These are phyloP conservation scores for Microchrysa polita DNA, from an alignment of 2,888 invertebrate species.

Conservation along the genomic window DNA sequence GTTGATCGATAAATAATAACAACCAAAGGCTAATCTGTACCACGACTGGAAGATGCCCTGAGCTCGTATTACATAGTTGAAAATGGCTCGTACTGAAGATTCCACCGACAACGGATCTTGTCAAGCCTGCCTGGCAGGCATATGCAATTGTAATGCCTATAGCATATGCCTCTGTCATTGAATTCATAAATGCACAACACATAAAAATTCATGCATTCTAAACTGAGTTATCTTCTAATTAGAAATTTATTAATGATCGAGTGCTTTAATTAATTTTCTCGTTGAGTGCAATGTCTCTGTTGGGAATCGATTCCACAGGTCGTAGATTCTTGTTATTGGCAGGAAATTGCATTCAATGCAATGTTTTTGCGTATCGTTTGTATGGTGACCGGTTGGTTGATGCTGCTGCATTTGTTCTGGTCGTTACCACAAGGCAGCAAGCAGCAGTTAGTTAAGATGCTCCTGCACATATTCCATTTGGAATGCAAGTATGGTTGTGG, in stretches of 20 bases:
- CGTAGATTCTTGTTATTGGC: constrained; percentile 47
- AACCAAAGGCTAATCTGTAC: constrained; percentile 32
- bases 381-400: too few relatives aligned
- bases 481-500: not conserved
- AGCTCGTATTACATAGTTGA: constrained; percentile 6
- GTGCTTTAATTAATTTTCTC: constrained; percentile 54
- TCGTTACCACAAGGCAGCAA: not conserved
- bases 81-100: not conserved
- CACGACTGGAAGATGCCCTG: constrained; percentile 14
- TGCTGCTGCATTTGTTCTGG: constrained; percentile 9
- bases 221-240: constrained; percentile 54
- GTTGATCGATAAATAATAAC: constrained; percentile 59
- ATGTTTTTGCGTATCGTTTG: constrained; percentile 43
- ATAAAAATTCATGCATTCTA: constrained; percentile 43
- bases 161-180: not conserved
- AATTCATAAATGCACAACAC: not conserved
- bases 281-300: constrained; percentile 44
- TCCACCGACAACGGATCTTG: not conserved
- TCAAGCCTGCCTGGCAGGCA: not conserved
- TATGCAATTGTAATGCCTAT: not conserved
- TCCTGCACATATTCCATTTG: not conserved
- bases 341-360: constrained; percentile 49
- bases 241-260: constrained; percentile 55
- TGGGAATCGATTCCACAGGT: constrained; percentile 40
- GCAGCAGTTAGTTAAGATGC: too few relatives aligned